phyloP scores from a whole-genome alignment of 35 echinoderm and acorn worm genomes.

The Diadema setosum region DNA sequence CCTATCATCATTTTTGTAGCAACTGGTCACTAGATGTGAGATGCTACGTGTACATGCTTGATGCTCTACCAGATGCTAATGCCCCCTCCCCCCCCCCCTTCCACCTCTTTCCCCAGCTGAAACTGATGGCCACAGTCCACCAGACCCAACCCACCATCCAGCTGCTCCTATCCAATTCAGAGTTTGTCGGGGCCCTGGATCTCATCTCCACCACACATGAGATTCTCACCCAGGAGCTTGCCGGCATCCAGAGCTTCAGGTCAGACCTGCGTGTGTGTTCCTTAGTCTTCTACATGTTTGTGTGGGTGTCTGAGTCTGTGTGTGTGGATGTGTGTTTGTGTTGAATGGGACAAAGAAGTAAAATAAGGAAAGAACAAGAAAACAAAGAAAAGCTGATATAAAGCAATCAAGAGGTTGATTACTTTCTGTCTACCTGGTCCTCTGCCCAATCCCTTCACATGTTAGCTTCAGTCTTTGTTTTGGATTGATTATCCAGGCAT shows the following conservation, averaged over 20 bases:
- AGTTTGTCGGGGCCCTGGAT: slow-evolving; percentile 98
- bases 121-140: slow-evolving; percentile 96
- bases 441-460: no score
- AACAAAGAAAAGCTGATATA: neutral
- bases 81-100: no score
- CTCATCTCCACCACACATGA: slow-evolving; percentile 97
- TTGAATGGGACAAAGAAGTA: neutral
- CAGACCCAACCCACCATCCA: slow-evolving; percentile 97
- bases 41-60: no score
- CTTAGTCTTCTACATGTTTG: neutral
- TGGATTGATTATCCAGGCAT: slow-evolving; percentile 50
- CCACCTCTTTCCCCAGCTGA: slow-evolving; percentile 53
- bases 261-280: neutral
- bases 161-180: slow-evolving; percentile 90
- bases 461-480: neutral
- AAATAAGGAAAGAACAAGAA: neutral
- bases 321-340: neutral
- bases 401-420: no score
- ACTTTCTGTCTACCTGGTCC: no score
- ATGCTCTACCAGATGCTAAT: no score
- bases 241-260: slow-evolving; percentile 96
- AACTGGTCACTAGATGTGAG: no score
- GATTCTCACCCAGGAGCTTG: slow-evolving; percentile 88
- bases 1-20: no score
- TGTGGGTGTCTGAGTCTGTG: neutral